Conservation (phyloP, 2,888 invertebrate genomes). For the Parnassius mnemosyne region DNA sequence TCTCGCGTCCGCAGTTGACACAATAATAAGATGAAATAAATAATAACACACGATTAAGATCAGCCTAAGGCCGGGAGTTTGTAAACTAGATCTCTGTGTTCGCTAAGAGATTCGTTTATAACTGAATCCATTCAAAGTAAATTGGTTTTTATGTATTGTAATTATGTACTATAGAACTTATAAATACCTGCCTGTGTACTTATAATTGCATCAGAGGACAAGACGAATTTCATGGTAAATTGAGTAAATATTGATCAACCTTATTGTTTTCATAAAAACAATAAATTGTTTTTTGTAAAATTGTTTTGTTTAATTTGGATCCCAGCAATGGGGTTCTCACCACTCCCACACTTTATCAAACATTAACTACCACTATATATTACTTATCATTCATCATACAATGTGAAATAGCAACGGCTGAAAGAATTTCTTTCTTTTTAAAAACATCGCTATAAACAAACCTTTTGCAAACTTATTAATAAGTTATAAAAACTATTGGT, state of each 20-base stretch:
- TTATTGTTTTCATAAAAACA: slow-evolving; percentile 28
- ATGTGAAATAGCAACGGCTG: too few species aligned
- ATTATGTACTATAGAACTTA: slow-evolving; percentile 28
- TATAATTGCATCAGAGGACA: slow-evolving; percentile 26
- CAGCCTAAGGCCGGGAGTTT: slow-evolving; percentile 24
- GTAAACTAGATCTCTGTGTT: slow-evolving; percentile 26
- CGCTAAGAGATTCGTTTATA: slow-evolving; percentile 23
- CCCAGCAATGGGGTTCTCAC: slow-evolving; percentile 23
- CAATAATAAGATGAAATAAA: slow-evolving; percentile 25
- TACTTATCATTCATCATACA: too few species aligned
- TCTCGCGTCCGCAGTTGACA: slow-evolving; percentile 21
- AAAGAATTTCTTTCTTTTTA: too few species aligned
- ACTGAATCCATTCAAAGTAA: slow-evolving; percentile 23
- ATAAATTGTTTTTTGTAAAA: slow-evolving; percentile 28
- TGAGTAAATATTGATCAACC: slow-evolving; percentile 27
- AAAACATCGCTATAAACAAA: too few species aligned
- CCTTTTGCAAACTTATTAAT: too few species aligned
- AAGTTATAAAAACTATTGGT: too few species aligned
- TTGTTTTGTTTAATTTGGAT: slow-evolving; percentile 28
- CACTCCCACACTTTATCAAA: slow-evolving; percentile 8
- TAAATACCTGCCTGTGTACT: slow-evolving; percentile 28
- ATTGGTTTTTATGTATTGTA: slow-evolving; percentile 28
- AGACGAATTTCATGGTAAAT: slow-evolving; percentile 27
- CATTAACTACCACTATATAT: too few species aligned
- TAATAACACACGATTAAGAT: slow-evolving; percentile 26